phyloP scores from a whole-genome alignment of 2,888 invertebrate genomes.

The Eilema caniola region DNA sequence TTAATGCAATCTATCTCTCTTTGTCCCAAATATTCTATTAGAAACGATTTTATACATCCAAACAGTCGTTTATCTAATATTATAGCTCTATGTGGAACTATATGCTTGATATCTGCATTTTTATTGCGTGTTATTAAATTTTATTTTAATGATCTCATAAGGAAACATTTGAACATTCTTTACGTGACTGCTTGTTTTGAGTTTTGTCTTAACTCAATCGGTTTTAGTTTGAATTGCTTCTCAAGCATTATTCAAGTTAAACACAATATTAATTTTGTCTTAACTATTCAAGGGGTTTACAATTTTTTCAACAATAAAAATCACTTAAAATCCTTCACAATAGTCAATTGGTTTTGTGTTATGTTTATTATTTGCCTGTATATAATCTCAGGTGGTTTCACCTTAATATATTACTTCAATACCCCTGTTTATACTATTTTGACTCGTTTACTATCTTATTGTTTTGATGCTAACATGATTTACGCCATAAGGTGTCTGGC shows the following conservation, averaged over 20 bases:
- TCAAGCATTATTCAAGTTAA: constrained; percentile 5
- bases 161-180: neutral
- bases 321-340: neutral
- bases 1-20: constrained; percentile 23
- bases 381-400: neutral
- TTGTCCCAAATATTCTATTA: constrained; percentile 30
- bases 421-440: neutral
- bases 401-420: neutral
- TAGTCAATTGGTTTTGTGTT: constrained; percentile 13
- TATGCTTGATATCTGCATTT: neutral
- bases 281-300: constrained; percentile 24
- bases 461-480: constrained; percentile 26
- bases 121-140: neutral
- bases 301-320: constrained; percentile 12
- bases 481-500: constrained; percentile 15
- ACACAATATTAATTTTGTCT: constrained; percentile 21
- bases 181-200: neutral
- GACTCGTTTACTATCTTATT: neutral
- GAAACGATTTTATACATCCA: constrained; percentile 16
- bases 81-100: constrained; percentile 5
- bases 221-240: constrained; percentile 18
- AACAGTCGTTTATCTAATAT: constrained; percentile 13
- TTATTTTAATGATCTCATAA: neutral
- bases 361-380: neutral
- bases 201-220: neutral